These are phyloP conservation scores for Luperina testacea DNA, from an alignment of 2,888 invertebrate species.

Conservation along the genomic window DNA sequence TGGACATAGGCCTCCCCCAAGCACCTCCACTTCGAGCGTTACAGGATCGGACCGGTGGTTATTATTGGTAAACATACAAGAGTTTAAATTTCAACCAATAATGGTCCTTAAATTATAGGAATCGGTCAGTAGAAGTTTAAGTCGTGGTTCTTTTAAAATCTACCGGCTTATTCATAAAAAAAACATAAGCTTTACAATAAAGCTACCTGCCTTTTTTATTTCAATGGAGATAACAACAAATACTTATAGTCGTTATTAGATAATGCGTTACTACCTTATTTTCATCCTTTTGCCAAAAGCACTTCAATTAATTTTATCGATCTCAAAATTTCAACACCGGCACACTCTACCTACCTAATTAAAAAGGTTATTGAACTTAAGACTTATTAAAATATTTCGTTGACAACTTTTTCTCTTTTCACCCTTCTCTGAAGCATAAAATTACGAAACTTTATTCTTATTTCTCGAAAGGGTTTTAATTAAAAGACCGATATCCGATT, in stretches of 20 bases:
- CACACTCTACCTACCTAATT: no score
- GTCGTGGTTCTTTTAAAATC: background rate
- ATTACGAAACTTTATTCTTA: constrained; percentile 54
- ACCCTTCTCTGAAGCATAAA: constrained; percentile 49
- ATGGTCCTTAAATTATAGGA: background rate
- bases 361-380: constrained; percentile 32
- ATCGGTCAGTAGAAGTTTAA: no score
- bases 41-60: no score
- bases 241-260: no score
- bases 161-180: background rate
- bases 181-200: background rate
- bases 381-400: constrained; percentile 48
- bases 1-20: no score
- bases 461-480: constrained; percentile 60
- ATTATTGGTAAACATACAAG: background rate
- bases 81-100: background rate
- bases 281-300: background rate
- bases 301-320: background rate
- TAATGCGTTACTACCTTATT: background rate
- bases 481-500: constrained; percentile 60
- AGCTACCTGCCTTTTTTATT: background rate
- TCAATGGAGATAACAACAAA: background rate
- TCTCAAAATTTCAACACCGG: background rate
- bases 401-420: constrained; percentile 46
- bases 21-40: no score